These are phyloP conservation scores for Macrosteles quadrilineatus DNA, from an alignment of 1,140 invertebrate genomes.

Conservation along the genomic window DNA sequence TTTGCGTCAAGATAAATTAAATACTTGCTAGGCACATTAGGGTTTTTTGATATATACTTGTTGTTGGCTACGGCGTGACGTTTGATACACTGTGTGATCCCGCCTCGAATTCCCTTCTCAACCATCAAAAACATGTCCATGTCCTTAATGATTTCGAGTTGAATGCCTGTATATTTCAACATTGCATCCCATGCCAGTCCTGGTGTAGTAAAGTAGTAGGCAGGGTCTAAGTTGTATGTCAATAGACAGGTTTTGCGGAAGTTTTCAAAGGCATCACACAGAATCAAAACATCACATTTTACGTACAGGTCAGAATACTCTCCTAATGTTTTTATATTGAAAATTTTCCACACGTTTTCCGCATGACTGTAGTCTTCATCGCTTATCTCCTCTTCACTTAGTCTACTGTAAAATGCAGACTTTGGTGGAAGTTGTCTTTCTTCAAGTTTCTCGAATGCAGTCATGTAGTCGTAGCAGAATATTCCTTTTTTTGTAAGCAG, in stretches of 20 bases:
- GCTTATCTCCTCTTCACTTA: neutral
- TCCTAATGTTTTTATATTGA: neutral
- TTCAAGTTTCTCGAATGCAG: neutral
- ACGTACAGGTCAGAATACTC: neutral
- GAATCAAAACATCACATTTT: neutral
- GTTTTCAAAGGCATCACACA: neutral
- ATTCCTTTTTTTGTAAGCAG: neutral
- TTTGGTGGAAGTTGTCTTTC: neutral
- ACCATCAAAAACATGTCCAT: constrained; percentile 3
- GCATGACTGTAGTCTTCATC: constrained; percentile 3
- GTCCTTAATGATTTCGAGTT: neutral
- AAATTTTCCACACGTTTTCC: neutral
- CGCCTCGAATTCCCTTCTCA: neutral
- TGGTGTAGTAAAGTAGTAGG: neutral
- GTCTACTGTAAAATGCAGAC: neutral
- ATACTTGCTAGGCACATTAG: too few relatives aligned
- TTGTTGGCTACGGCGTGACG: neutral
- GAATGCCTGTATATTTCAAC: neutral
- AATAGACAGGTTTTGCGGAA: neutral
- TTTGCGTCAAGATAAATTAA: too few relatives aligned
- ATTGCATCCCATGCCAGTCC: neutral
- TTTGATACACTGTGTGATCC: neutral
- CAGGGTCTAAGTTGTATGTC: neutral
- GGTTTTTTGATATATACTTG: neutral
- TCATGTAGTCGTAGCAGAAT: neutral